A percentile compares a stretch with the other conserved stretches of the same genome.
Evolutionary conservation across 2,888 invertebrate genomes (phyloP).

Genomic region (Myopa tessellatipennis): DNA sequence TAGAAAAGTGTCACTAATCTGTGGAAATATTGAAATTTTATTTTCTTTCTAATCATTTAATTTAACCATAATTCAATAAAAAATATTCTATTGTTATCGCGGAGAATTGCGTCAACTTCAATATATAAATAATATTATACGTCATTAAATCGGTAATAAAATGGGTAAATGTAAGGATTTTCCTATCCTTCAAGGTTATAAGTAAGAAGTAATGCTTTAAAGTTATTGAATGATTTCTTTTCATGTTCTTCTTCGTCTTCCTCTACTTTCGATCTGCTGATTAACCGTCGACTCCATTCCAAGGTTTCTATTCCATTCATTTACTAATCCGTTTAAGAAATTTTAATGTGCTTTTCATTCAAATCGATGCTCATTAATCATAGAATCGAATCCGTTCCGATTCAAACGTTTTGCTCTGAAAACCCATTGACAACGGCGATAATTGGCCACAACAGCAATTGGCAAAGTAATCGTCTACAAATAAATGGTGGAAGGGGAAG

Average conservation of each 20-base stretch:
- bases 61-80: background rate
- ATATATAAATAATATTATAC: too few species aligned
- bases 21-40: too few species aligned
- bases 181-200: too few species aligned
- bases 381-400: background rate
- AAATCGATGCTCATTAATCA: background rate
- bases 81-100: background rate
- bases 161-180: too few species aligned
- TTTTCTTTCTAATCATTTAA: too few species aligned
- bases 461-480: constrained; percentile 1
- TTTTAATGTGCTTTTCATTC: background rate
- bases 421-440: constrained; percentile 3
- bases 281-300: background rate
- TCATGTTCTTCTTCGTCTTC: too few species aligned
- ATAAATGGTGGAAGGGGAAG: background rate
- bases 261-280: too few species aligned
- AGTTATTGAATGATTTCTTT: too few species aligned
- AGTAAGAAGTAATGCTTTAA: too few species aligned
- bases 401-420: background rate
- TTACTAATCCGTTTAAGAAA: background rate
- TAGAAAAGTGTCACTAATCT: too few species aligned
- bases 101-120: too few species aligned
- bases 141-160: too few species aligned
- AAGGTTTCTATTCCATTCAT: background rate
- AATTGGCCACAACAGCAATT: constrained; percentile 13